Conservation (phyloP, 2,113 vertebrate genomes). For the Calypte anna region DNA sequence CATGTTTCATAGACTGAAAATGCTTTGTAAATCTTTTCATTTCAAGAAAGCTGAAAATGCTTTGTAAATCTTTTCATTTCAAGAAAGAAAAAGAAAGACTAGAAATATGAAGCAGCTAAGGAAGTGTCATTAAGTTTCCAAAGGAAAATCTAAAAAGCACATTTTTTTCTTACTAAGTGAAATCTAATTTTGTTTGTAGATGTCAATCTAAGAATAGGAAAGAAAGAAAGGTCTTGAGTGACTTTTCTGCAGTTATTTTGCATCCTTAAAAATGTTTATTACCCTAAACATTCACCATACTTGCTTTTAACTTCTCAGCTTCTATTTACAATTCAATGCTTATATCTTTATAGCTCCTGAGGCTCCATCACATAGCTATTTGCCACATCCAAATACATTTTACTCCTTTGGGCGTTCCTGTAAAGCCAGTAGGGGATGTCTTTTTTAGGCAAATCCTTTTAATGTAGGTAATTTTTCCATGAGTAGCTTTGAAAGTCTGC, state of each 20-base stretch:
- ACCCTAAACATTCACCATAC: neutral
- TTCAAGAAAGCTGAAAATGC: conserved; percentile 44
- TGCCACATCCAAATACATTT: neutral
- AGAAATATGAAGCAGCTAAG: conserved; percentile 41
- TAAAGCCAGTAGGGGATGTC: neutral
- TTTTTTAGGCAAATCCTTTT: neutral
- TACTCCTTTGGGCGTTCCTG: neutral
- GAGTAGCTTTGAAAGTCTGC: neutral
- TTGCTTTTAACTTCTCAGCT: neutral
- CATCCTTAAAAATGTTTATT: neutral
- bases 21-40: conserved; percentile 62
- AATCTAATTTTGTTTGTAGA: neutral
- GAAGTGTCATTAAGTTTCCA: conserved; percentile 3
- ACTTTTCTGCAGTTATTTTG: neutral
- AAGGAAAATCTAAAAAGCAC: neutral
- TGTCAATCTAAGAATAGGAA: neutral
- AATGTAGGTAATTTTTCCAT: neutral
- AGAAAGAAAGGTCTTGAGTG: neutral
- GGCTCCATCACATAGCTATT: neutral
- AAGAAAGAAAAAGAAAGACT: conserved; percentile 18
- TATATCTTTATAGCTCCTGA: neutral
- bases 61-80: conserved; percentile 66
- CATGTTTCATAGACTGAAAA: conserved; percentile 36
- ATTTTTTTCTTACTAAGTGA: neutral
- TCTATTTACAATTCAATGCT: neutral